Evolutionary conservation across 2,113 vertebrate species (phyloP), one percentile per base, ranked within the genome.

Genomic region (Capricornis sumatraensis): DNA sequence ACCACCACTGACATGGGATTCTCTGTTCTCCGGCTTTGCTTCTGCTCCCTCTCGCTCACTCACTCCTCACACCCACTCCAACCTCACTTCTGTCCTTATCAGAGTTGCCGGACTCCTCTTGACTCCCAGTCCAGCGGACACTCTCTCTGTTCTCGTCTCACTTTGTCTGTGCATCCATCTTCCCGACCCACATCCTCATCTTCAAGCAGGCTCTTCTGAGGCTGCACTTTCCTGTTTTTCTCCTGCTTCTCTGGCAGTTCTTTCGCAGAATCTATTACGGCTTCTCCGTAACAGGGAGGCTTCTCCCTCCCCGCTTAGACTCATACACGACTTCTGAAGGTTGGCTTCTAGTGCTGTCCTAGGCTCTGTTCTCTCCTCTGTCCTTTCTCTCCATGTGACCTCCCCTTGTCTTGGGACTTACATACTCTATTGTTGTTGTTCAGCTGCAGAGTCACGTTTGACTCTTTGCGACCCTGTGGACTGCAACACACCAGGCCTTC

Each of bases 1-100:
- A 43, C 4, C 50, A 4, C 25, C 13, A 0, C 1, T 50, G 43
- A 84, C 3, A 4, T 5, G 67, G 36, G 3, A 23, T 10, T 57
- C 23, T 40, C 27, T 14, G 17, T 36, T 71, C 3, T 57, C 16
- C 7, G 27, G 47, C 25, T 53, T 55, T 5, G 30, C 21, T 47
- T 60, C 25, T 10, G 25, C 4, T 7, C 47, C 28, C 33, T 47
- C 13, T 23, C 5, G 45, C 9, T 33, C 6, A 2, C 1, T 14
- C 14, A 1, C 82, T 47, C 33, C 58, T 81, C 62, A 78, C 2
- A 52, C 28, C 13, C 25, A 30, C 45, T 33, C 53, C 28, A 13
- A 0, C n/a, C 43, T 43, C 19, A 52, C 16, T 21, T 36, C 88
- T 58, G 2, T 33, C 83, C 36, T 52, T 50, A 15, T 62, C 33